These are phyloP conservation scores for Caenorhabditis panamensis DNA, from an alignment of 2,888 invertebrate genomes.

Conservation along the genomic window DNA sequence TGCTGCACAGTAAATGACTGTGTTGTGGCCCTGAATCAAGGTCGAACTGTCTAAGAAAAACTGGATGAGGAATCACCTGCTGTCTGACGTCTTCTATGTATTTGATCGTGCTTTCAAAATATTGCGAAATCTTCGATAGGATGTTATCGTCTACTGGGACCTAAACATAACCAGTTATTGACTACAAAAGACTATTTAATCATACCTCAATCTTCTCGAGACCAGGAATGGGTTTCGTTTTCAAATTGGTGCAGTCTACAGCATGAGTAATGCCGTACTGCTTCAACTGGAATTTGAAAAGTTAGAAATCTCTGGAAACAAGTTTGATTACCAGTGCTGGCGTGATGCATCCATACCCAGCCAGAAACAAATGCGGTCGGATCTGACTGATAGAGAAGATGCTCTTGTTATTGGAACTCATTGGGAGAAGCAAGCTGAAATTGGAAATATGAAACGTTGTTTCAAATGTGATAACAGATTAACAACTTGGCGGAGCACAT, in stretches of 20 bases:
- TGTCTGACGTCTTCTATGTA: conserved; percentile 69
- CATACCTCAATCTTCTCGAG: conserved; percentile 51
- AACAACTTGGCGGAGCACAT: conserved; percentile 13
- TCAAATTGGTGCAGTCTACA: conserved; percentile 78
- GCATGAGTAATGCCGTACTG: conserved; percentile 76
- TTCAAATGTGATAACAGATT: not conserved
- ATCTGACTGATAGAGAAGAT: conserved; percentile 65
- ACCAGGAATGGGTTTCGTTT: conserved; percentile 54
- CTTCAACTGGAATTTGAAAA: conserved; percentile 59
- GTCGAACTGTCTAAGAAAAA: not conserved
- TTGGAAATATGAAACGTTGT: too few relatives aligned
- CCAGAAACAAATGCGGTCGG: conserved; percentile 66
- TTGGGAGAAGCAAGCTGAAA: too few relatives aligned
- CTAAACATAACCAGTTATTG: conserved; percentile 17
- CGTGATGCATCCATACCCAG: conserved; percentile 73
- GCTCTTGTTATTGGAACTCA: conserved; percentile 29
- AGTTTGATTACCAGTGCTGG: conserved; percentile 50
- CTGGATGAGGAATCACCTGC: conserved; percentile 42
- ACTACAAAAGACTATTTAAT: not conserved
- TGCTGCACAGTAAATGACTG: conserved; percentile 69
- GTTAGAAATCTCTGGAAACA: not conserved
- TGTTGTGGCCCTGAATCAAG: conserved; percentile 63
- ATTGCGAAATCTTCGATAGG: conserved; percentile 60
- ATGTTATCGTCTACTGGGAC: conserved; percentile 67
- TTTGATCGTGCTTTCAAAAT: conserved; percentile 67